Evolutionary conservation across 2,797 vertebrate species (phyloP).

Genomic region (Squalus acanthias): DNA sequence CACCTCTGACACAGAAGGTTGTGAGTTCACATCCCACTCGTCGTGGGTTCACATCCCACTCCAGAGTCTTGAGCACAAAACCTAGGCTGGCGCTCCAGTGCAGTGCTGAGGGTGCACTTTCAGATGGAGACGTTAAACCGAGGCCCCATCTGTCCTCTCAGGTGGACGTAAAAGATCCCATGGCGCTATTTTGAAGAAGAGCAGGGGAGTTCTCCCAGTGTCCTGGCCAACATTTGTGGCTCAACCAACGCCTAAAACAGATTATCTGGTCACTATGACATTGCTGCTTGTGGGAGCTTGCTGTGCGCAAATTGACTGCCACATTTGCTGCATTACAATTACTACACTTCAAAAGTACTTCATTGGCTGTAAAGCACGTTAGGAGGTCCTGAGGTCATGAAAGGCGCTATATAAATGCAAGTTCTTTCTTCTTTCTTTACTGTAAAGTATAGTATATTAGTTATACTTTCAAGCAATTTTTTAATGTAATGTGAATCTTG

Average conservation of each 20-base stretch:
- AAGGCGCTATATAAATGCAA: not conserved
- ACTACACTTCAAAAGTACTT: not conserved
- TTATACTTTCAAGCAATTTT: not conserved
- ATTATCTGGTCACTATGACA: not conserved
- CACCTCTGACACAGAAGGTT: too few species aligned
- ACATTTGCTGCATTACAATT: not conserved
- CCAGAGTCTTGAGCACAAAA: too few species aligned
- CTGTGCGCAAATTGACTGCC: not conserved
- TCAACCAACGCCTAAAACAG: not conserved
- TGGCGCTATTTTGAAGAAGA: not conserved
- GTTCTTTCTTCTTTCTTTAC: not conserved
- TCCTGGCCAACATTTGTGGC: not conserved
- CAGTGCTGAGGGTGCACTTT: not conserved
- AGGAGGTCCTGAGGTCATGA: not conserved
- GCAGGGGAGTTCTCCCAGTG: not conserved
- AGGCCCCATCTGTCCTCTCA: too few species aligned
- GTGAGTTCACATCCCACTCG: too few species aligned
- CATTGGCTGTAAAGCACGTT: not conserved
- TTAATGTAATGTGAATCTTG: not conserved
- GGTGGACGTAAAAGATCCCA: not conserved
- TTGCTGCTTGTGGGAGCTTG: not conserved
- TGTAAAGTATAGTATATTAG: not conserved
- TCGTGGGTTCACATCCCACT: too few species aligned
- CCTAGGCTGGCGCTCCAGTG: too few species aligned
- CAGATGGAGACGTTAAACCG: not conserved